Evolutionary conservation across 2,797 vertebrate genomes (phyloP), one percentile per base, ranked within the genome.

Genomic region (Hirundo rustica): DNA sequence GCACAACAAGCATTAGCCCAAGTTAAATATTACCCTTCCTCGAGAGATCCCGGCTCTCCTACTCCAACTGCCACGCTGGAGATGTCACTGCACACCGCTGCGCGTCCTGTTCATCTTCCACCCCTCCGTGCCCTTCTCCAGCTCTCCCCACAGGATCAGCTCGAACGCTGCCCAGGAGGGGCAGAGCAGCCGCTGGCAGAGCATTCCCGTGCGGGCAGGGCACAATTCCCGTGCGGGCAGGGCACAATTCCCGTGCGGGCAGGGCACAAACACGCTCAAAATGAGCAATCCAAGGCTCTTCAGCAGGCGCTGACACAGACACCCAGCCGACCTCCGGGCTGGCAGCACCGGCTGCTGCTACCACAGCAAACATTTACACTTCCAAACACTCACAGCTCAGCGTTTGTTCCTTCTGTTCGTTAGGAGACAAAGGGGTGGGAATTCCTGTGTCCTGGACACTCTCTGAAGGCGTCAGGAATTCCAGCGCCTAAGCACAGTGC

Each of bases 1-100:
- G 64, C 81, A 57, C 4, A 72, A 77, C 61, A 50, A 85, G 81
- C 84, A 29, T 47, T 68, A 77, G 42, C 74, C 81, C 68, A 12
- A 74, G 89, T 92, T 95, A 89, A 96, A 71, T 12, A 93, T 89
- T 85, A 88, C 89, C 84, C 75, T 88, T 94, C 57, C 86, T 79
- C 32, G 32, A 8, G 3, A 85, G 89, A 83, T 61, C 32, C 8
- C 0, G 78, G 11, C 68, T 92, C 92, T 96, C 81, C 86, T 58
- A 40, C 38, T 94, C 47, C 51, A 92, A 91, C n/a, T 80, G 73
- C 78, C 27, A 14, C 10, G 55, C 89, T 68, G 62, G 65, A 85
- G 87, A 91, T 88, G 81, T 9, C 7, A 87, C 1, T 71, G 80
- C 84, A 92, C 61, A 40, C 1, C 60, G 38, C n/a, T 48, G 61